Evolutionary conservation across 2,888 invertebrate genomes (phyloP).

Genomic region (Cheilosia variabilis): DNA sequence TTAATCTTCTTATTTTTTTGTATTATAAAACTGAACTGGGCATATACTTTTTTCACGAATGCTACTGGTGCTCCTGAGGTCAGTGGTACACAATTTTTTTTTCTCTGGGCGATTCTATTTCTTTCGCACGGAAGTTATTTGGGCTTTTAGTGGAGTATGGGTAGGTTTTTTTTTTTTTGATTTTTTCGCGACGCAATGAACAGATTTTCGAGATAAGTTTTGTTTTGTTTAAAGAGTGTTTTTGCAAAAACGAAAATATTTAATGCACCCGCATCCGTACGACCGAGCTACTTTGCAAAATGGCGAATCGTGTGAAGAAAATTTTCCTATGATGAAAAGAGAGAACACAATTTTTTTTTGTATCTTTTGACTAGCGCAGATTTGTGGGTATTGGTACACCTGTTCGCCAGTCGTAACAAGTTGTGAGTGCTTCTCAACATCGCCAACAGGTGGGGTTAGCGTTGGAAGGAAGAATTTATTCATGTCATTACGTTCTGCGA

Average conservation of each 20-base stretch:
- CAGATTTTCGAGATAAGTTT: conserved; percentile 33
- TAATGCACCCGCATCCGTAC: conserved; percentile 76
- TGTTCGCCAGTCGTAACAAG: conserved; percentile 30
- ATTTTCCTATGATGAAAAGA: conserved; percentile 70
- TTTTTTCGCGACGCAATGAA: conserved; percentile 37
- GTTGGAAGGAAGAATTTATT: background rate
- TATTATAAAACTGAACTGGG: conserved; percentile 9
- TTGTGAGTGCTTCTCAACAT: background rate
- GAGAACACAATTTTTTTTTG: conserved; percentile 55
- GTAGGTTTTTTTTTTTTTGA: background rate
- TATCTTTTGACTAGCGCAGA: conserved; percentile 45
- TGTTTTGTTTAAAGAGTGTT: conserved; percentile 50
- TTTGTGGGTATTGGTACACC: conserved; percentile 56
- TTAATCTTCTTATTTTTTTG: conserved; percentile 1
- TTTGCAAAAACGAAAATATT: conserved; percentile 71
- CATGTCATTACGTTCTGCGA: no score
- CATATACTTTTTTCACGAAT: conserved; percentile 25
- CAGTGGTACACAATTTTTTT: conserved; percentile 69
- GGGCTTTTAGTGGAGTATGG: conserved; percentile 9
- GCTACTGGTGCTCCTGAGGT: conserved; percentile 57
- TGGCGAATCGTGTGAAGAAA: conserved; percentile 77
- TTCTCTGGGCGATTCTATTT: conserved; percentile 32
- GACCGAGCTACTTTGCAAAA: conserved; percentile 78
- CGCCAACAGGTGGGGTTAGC: conserved; percentile 27
- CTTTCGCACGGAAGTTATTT: conserved; percentile 21